Evolutionary conservation across 2,888 invertebrate genomes (phyloP).

Genomic region (Pachycephus smyrnensis): DNA sequence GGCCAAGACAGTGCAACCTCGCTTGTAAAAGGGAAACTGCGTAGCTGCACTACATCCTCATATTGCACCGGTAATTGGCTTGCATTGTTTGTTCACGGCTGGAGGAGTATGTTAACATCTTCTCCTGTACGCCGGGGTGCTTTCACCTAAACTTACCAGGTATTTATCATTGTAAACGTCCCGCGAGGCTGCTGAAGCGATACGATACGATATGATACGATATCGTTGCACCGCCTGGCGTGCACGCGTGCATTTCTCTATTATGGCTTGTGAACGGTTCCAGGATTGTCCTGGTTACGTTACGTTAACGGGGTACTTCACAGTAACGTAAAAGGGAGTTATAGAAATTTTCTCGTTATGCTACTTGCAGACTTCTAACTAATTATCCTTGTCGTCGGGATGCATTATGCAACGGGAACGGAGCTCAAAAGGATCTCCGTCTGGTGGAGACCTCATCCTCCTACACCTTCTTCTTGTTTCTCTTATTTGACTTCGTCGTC

Average conservation of each 20-base stretch:
- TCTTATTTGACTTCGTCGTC: background rate
- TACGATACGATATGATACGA: background rate
- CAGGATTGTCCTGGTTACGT: background rate
- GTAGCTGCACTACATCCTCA: conserved; percentile 34
- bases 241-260: background rate
- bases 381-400: background rate
- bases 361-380: background rate
- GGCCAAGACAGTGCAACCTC: background rate
- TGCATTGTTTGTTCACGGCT: conserved; percentile 46
- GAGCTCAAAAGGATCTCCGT: background rate
- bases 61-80: conserved; percentile 49
- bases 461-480: background rate
- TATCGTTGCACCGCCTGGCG: background rate
- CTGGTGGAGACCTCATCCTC: background rate
- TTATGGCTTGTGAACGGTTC: background rate
- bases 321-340: background rate
- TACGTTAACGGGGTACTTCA: background rate
- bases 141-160: conserved; percentile 41
- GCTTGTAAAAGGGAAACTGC: conserved; percentile 23
- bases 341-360: background rate
- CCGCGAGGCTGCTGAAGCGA: conserved; percentile 5
- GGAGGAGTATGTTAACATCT: conserved; percentile 23
- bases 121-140: conserved; percentile 27
- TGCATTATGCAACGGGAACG: background rate
- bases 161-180: conserved; percentile 20